Base-by-base conservation (phyloP, 64 coral and sea anemone species). In the Platygyra sinensis region DNA sequence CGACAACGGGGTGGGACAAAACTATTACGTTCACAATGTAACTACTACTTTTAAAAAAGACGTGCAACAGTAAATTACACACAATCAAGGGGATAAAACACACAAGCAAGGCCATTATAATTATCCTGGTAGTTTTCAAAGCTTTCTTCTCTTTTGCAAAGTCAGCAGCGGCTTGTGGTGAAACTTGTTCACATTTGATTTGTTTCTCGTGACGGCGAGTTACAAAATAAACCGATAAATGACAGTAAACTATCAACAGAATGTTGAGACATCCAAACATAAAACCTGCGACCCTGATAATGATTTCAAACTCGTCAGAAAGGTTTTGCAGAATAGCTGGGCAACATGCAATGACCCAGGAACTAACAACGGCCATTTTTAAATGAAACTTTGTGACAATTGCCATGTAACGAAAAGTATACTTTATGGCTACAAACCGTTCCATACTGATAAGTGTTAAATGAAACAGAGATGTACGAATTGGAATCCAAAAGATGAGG, bases 121-220 rank as follows among this genome's bases (percentile, higher is more conserved):
- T 75, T 38, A 75, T 75, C 33, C 29, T 75, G 11, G 73, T 75
- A 38, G 73, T 75, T 15, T 19, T 75, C 16, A 38, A 19, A 75
- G 73, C 73, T 33, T 75, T 46, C 42, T 46, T 46, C 73, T 75
- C 73, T 36, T 75, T 75, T 17, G 32, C 29, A 75, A 75, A 75
- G 29, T 75, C 16, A 33, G 73, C 73, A 20, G 33, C 73, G 29
- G 17, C 73, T 75, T 75, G 29, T 39, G 3, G 73, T 22, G 73
- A 75, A 39, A 75, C 73, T 42, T 75, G 73, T 2, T 19, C 73
- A 0, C 30, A 19, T 75, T 39, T 30, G 33, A 75, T 75, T 39
- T 20, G 36, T 18, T 39, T 75, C 32, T 75, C 73, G 30, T 75
- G 73, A 6, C 73, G 36, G 22, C 33, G 73, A 0, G 73, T 39